Conservation (phyloP, 2,888 invertebrate species). For the Xanthia togata region DNA sequence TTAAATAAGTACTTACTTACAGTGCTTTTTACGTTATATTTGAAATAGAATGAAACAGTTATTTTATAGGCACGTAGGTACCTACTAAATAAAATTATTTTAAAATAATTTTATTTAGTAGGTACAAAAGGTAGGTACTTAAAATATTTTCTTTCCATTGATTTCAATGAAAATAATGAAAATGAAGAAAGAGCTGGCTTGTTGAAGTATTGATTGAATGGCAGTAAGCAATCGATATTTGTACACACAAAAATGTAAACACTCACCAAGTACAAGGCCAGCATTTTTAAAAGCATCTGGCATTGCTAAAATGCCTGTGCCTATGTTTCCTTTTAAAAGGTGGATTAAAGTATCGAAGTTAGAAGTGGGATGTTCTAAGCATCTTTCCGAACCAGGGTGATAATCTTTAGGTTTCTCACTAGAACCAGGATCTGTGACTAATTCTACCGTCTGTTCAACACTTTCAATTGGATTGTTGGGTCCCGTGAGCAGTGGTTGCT, state of each 20-base stretch:
- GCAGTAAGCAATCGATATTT: constrained; percentile 33
- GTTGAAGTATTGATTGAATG: constrained; percentile 7
- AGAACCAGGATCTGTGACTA: constrained; percentile 74
- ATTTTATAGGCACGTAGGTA: background rate
- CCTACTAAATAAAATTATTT: too few relatives aligned
- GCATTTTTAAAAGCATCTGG: constrained; percentile 98
- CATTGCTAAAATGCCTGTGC: constrained; percentile 99
- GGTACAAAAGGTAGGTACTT: too few relatives aligned
- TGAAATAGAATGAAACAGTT: background rate
- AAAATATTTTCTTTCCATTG: background rate
- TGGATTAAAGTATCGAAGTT: constrained; percentile 95
- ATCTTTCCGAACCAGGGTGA: constrained; percentile 92
- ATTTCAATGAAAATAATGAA: too few relatives aligned
- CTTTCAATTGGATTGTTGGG: constrained; percentile 80
- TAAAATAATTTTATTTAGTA: too few relatives aligned
- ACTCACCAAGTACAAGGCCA: constrained; percentile 94
- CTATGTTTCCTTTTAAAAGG: constrained; percentile 93
- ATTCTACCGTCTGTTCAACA: constrained; percentile 81
- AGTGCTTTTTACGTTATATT: background rate
- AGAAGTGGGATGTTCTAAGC: constrained; percentile 94
- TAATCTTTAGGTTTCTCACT: constrained; percentile 82
- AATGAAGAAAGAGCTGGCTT: background rate
- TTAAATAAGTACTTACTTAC: background rate
- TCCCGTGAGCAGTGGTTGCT: constrained; percentile 92
- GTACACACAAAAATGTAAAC: constrained; percentile 38